Evolutionary conservation across 2,797 vertebrate species (phyloP), one percentile per base, ranked within the genome.

Genomic region (Apogon talboti): DNA sequence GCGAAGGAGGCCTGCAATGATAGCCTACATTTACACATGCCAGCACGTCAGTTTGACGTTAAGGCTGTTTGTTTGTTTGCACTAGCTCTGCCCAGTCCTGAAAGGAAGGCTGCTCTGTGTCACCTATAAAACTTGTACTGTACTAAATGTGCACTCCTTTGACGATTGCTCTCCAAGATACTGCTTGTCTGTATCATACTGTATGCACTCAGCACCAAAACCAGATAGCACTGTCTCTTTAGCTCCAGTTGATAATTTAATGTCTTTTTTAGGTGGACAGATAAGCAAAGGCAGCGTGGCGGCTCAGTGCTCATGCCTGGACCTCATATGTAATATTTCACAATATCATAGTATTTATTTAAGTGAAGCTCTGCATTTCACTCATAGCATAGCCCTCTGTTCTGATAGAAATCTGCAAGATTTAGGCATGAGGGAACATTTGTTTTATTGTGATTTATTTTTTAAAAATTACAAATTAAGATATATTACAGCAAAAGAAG

Each of bases 1-100:
- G 44, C 44, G 66, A 68, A 80, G 74, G 74, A 71, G 78, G 64
- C 50, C 52, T 45, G 2, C 46, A 18, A 19, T 1, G 79, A 73
- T 76, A 62, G 74, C 62, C 44, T 62, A 41, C 65, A 60, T 59
- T 62, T 42, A 47, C 78, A 61, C 69, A 65, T 19, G 66, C 57
- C 67, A 59, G 50, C 0, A 0, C 49, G 63, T 84, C 76, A 77
- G 62, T 28, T 71, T 83, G 83, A 86, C 64, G 66, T 35, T 45
- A 40, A 35, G 51, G 3, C 40, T 50, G 63, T 74, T 84, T 71
- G 60, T 81, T 85, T 71, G 73, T 61, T 76, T 76, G 61, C 21
- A 7, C 51, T 71, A 45, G 45, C 14, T 14, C 53, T 16, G 51
- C 56, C 0, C 4, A 8, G 55, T 45, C 62, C 48, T 41, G 4